Evolutionary conservation across 2,888 invertebrate species (phyloP).

Genomic region (Caenorhabditis imperialis): DNA sequence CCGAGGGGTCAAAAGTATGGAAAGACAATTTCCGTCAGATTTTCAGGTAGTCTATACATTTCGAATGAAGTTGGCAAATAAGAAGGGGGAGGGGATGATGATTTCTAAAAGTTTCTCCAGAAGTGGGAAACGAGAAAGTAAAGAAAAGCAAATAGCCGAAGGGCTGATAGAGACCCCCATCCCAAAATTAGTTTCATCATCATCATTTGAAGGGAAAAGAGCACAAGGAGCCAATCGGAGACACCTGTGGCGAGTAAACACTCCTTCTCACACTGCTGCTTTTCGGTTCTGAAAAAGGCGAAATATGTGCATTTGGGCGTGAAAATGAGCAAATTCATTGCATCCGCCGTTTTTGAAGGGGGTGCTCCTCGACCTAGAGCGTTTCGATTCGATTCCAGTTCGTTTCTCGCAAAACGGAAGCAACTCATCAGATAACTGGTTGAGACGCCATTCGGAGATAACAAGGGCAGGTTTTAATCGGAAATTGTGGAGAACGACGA

Average conservation of each 20-base stretch:
- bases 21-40: slow-evolving; percentile 16
- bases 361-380: neutral
- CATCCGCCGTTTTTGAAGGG: slow-evolving; percentile 29
- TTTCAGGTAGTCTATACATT: slow-evolving; percentile 31
- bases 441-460: slow-evolving; percentile 9
- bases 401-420: too few relatives aligned
- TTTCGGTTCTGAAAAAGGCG: too few relatives aligned
- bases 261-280: too few relatives aligned
- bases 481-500: too few relatives aligned
- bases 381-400: slow-evolving; percentile 33
- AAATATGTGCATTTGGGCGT: slow-evolving; percentile 33
- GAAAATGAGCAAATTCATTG: slow-evolving; percentile 52
- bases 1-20: neutral
- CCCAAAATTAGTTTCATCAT: slow-evolving; percentile 38
- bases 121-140: slow-evolving; percentile 19
- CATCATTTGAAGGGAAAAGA: neutral
- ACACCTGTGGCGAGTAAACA: too few relatives aligned
- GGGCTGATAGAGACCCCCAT: slow-evolving; percentile 12
- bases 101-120: slow-evolving; percentile 10
- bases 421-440: slow-evolving; percentile 29
- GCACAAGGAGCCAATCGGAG: neutral
- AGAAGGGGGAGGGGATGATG: neutral
- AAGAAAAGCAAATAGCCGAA: slow-evolving; percentile 49
- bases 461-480: too few relatives aligned
- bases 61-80: slow-evolving; percentile 11